phyloP scores from a whole-genome alignment of 2,113 vertebrate genomes.

The Platichthys stellatus region DNA sequence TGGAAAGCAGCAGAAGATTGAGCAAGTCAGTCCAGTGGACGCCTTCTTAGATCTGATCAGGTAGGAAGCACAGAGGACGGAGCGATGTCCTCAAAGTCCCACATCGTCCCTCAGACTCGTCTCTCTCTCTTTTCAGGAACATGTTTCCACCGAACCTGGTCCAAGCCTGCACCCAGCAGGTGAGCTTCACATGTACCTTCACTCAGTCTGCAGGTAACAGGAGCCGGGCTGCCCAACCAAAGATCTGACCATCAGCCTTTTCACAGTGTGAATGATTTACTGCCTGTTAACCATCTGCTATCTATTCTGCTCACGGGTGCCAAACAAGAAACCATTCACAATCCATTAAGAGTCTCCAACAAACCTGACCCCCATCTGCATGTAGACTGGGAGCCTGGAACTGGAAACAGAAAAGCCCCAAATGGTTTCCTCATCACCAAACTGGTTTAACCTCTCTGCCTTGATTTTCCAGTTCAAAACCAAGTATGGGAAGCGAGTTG shows the following conservation, averaged over 20 bases:
- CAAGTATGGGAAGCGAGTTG: conserved; percentile 87
- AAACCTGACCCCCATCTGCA: too few species aligned
- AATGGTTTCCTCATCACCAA: too few species aligned
- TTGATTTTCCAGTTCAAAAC: conserved; percentile 91
- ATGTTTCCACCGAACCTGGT: conserved; percentile 99
- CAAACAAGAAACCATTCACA: too few species aligned
- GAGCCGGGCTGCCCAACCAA: too few species aligned
- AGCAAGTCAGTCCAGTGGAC: conserved; percentile 92
- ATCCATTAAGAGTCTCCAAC: too few species aligned
- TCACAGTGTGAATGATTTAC: too few species aligned
- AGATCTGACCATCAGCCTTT: too few species aligned
- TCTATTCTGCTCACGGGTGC: too few species aligned
- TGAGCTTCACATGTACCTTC: conserved; percentile 67
- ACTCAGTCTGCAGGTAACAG: background rate
- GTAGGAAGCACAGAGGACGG: conserved; percentile 66
- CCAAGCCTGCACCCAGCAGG: conserved; percentile 98
- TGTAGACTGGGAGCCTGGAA: too few species aligned
- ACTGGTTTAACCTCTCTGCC: background rate
- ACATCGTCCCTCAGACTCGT: background rate
- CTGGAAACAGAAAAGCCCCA: too few species aligned
- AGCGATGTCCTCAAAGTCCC: background rate
- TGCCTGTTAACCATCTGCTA: too few species aligned
- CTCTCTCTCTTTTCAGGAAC: conserved; percentile 87
- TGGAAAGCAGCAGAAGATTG: conserved; percentile 93
- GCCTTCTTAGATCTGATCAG: conserved; percentile 98